Evolutionary conservation across 2,888 invertebrate genomes (phyloP).

Genomic region (Eupsilia transversa): DNA sequence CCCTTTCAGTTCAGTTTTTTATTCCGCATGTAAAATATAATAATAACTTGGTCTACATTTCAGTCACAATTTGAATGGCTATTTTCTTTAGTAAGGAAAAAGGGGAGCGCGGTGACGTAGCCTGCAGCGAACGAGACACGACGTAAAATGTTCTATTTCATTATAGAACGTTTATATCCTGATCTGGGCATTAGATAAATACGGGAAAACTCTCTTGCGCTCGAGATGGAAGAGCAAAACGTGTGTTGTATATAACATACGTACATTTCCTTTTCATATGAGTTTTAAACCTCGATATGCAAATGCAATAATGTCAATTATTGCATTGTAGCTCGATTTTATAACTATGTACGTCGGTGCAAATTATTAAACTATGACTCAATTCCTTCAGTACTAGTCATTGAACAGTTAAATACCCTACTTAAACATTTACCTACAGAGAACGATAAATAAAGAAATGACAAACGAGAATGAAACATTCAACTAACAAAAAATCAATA

Average conservation of each 20-base stretch:
- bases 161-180: slow-evolving; percentile 42
- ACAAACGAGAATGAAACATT: neutral
- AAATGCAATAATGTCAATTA: too few relatives aligned
- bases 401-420: neutral
- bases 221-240: slow-evolving; percentile 13
- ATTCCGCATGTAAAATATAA: slow-evolving; percentile 37
- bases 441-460: neutral
- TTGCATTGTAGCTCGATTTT: neutral
- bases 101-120: slow-evolving; percentile 41
- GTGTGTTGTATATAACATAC: neutral
- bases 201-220: slow-evolving; percentile 2
- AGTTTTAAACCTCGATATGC: slow-evolving; percentile 1
- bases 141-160: slow-evolving; percentile 52
- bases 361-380: neutral
- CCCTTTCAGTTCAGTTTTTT: slow-evolving; percentile 11
- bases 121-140: slow-evolving; percentile 36
- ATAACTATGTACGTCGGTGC: neutral
- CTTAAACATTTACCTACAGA: neutral
- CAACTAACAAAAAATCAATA: neutral
- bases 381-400: neutral
- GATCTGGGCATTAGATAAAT: slow-evolving; percentile 41
- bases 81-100: slow-evolving; percentile 46
- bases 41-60: slow-evolving; percentile 52
- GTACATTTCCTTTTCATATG: slow-evolving; percentile 1
- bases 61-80: slow-evolving; percentile 49